Conservation (phyloP, 2,797 vertebrate genomes). For the Petrocephalus schoutedeni region DNA sequence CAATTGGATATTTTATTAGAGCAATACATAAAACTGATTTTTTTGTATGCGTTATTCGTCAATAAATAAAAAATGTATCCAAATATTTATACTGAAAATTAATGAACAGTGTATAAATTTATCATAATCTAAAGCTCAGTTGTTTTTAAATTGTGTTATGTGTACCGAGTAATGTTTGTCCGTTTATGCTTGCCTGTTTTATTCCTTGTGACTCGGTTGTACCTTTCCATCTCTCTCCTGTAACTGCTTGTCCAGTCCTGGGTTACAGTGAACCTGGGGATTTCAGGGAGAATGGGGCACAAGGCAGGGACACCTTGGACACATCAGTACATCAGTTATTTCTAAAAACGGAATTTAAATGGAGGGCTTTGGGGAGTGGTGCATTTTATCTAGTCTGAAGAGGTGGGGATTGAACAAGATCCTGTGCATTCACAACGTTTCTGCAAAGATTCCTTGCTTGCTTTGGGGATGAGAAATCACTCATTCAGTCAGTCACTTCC, state of each 20-base stretch:
- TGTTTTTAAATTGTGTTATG: neutral
- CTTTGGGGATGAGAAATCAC: neutral
- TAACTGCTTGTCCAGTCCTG: neutral
- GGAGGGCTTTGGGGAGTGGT: neutral
- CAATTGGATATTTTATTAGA: neutral
- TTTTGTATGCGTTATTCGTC: neutral
- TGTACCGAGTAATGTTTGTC: neutral
- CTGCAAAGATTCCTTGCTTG: too few relatives aligned
- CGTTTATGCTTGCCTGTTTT: neutral
- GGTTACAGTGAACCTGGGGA: neutral
- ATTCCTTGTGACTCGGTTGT: neutral
- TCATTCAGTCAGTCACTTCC: neutral
- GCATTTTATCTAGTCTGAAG: neutral
- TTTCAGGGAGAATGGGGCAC: neutral
- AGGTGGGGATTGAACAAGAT: neutral
- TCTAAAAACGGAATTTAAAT: neutral
- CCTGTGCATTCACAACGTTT: neutral
- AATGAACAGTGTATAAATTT: neutral
- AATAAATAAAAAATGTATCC: neutral
- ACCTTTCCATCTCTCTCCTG: neutral
- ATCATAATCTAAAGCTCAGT: neutral
- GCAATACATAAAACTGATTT: neutral
- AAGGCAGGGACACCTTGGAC: neutral
- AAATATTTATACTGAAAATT: neutral
- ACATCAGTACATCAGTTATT: neutral